phyloP scores from a whole-genome alignment of 2,113 vertebrate genomes.

The Centropus unirufus region DNA sequence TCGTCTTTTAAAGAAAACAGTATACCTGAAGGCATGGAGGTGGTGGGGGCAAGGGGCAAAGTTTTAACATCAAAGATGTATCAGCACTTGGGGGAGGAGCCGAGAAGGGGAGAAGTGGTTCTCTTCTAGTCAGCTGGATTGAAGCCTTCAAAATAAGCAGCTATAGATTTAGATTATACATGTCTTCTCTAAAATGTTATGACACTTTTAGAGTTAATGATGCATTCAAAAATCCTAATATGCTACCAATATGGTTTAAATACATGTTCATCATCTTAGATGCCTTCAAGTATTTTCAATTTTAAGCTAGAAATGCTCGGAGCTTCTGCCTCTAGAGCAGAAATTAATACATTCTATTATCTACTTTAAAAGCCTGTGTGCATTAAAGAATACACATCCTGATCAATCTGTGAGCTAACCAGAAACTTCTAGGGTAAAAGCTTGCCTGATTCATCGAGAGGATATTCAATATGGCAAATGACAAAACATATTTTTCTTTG shows the following conservation, averaged over 20 bases:
- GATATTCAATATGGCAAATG: neutral
- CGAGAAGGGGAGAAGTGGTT: neutral
- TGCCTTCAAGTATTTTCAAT: neutral
- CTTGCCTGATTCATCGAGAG: neutral
- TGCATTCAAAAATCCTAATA: neutral
- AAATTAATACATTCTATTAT: neutral
- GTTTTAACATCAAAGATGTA: neutral
- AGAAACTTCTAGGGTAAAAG: neutral
- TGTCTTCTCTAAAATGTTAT: neutral
- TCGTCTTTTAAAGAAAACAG: neutral
- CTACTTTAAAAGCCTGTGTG: neutral
- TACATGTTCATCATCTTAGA: neutral
- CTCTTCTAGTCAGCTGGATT: neutral
- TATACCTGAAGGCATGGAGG: no score
- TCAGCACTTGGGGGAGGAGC: neutral
- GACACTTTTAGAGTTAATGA: neutral
- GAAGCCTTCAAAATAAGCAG: neutral
- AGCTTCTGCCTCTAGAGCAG: neutral
- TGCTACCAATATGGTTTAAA: neutral
- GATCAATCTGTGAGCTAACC: neutral
- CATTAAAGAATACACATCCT: neutral
- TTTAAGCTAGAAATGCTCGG: neutral
- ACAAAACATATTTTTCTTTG: neutral
- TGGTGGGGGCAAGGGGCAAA: neutral
- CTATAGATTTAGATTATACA: neutral